Evolutionary conservation across 1,140 invertebrate genomes (phyloP), one percentile per base, ranked within the genome.

Genomic region (Scylla paramamosain): DNA sequence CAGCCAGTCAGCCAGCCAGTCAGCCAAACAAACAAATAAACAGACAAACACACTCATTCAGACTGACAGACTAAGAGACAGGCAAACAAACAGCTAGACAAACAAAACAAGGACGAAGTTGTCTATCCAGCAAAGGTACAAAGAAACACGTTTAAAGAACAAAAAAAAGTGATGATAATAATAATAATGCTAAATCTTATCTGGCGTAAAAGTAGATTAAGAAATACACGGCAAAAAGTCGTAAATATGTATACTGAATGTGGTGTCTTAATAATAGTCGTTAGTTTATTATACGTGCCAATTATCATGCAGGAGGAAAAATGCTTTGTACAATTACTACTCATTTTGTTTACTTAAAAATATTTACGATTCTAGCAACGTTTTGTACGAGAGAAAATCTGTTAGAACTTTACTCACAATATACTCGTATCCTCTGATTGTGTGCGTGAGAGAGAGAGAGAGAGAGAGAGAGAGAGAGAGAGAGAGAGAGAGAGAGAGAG

Each of bases 401-500:
- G 32, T 0, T 88, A 14, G 32, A 88, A 88, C 16, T 88, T 88
- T 88, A 25, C 32, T 20, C 1, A 52, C 7, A 59, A 59, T 91
- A 32, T 48, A 48, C 14, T 7, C 4, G 4, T 48, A 7, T 59
- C 1, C 52, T 59, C 10, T 88, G 31, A 45, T 7, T 31, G 86
- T 88, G 31, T 86, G 83, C n/a, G 25, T 1, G 86, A 16, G 86
- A 88, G 31, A 45, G 86, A 20, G 31, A 32, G 86, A 45, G 86
- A 32, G 31, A 20, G 86, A 31, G 87, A 89, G 32, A 89, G 87
- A 89, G 87, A 46, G 87, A 89, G 39, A 46, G 88, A 90, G 39
- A 46, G 88, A 90, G 39, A 90, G 88, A 90, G 88, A 46, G 39
- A 90, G 88, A 90, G 88, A 46, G 32, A 46, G 88, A 90, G 39